Conservation (phyloP, 2,888 invertebrate genomes). For the Hipparchia semele region DNA sequence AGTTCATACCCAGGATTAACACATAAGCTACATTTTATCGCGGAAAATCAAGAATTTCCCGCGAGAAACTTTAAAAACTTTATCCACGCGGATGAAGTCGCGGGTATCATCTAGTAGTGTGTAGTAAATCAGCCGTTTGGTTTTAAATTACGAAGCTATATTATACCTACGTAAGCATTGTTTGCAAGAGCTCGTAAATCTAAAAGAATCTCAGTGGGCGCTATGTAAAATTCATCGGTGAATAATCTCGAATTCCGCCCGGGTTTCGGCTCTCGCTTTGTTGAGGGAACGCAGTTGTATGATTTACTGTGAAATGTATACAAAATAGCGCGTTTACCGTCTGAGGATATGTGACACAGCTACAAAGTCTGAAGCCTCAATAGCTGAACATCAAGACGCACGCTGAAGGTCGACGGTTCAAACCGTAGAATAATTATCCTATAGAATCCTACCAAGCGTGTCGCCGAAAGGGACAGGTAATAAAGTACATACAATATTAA, state of each 20-base stretch:
- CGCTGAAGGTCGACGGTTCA: not conserved
- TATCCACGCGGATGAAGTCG: no score
- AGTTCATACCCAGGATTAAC: no score
- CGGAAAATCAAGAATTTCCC: no score
- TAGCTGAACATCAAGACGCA: not conserved
- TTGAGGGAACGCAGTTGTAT: constrained; percentile 10
- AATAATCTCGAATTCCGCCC: constrained; percentile 36
- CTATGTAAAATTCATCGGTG: constrained; percentile 42
- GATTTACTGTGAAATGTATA: constrained; percentile 16
- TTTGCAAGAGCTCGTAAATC: constrained; percentile 21
- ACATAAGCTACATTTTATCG: no score
- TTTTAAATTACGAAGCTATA: no score
- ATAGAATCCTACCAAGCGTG: no score
- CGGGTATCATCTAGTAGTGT: no score
- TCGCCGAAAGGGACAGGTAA: no score
- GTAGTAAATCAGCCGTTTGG: no score
- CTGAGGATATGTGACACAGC: not conserved
- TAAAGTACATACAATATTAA: no score
- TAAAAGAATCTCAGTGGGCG: constrained; percentile 29
- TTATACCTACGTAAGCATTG: not conserved
- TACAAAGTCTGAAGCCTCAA: not conserved
- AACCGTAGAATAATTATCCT: not conserved
- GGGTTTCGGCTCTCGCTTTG: constrained; percentile 28
- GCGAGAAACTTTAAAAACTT: no score
- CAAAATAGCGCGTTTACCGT: constrained; percentile 2